Evolutionary conservation across 2,797 vertebrate species (phyloP), one percentile per base, ranked within the genome.

Genomic region (Garrulus glandarius): DNA sequence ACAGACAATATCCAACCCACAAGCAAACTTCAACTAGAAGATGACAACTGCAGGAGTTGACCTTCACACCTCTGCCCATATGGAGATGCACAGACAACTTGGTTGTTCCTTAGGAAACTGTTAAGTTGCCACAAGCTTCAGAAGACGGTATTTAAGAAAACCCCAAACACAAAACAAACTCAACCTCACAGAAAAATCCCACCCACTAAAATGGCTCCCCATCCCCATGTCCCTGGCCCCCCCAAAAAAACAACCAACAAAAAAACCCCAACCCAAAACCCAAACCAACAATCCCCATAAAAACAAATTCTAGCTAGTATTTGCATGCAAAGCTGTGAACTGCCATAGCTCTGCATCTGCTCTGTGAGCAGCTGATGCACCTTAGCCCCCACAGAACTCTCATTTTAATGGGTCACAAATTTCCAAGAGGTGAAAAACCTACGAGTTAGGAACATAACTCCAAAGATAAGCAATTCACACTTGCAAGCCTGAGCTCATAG

Each of bases 171-270:
- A 49, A 47, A 75, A 29, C n/a, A 1, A 5, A 6, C 22, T 27
- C 46, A 69, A 43, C 3, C 5, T 8, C 50, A 63, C 4, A 50
- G 34, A 89, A 70, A 49, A 64, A 5, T 9, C 5, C 6, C 34
- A 59, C 14, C 27, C 30, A 59, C 19, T 24, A 53, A 65, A 77
- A 63, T 0, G 0, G 50, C 12, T 15, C 13, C 9, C 11, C 4
- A 32, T 6, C 5, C 6, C 9, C 14, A n/a, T 8, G 14, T 6
- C 4, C 8, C 11, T 13, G 12, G 12, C 37, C 3, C 36, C 2
- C 9, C 12, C 7, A 0, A 1, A 37, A 34, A 10, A 6, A 1
- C 5, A 84, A 36, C 6, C 10, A 67, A 52, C 3, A 32, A 5
- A 23, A 41, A 39, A 67, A 30, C 3, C 3, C 9, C 47, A 64